Evolutionary conservation across 2,113 vertebrate genomes (phyloP).

Genomic region (Psittacara wagleri): DNA sequence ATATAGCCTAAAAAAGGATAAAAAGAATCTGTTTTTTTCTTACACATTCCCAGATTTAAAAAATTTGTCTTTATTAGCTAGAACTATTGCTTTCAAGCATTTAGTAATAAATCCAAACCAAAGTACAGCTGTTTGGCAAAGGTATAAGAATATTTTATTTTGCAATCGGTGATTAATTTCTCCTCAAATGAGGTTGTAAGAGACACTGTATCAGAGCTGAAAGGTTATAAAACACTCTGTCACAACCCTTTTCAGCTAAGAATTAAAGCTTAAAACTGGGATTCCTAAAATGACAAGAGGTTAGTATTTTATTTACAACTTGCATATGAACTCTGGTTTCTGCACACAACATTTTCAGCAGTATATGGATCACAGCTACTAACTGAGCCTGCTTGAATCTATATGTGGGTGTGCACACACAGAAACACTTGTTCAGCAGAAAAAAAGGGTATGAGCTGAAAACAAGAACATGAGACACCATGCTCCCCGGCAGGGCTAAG

Average conservation of each 20-base stretch:
- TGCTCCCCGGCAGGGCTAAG: background rate
- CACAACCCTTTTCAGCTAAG: background rate
- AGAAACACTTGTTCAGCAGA: background rate
- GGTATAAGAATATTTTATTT: background rate
- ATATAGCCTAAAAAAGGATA: background rate
- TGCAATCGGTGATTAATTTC: background rate
- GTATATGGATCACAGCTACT: background rate
- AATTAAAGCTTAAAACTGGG: background rate
- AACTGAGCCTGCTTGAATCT: background rate
- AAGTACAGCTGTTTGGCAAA: background rate
- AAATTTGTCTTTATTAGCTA: background rate
- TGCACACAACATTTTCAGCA: background rate
- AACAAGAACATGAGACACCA: background rate
- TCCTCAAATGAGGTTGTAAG: background rate
- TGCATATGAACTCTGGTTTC: background rate
- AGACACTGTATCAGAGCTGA: background rate
- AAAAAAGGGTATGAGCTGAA: background rate
- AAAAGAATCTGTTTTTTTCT: background rate
- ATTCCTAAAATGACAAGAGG: background rate
- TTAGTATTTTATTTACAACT: background rate
- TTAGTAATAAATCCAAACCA: background rate
- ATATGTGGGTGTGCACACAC: background rate
- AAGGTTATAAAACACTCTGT: background rate
- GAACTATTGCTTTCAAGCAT: background rate
- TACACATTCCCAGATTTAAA: background rate